Percentiles rank a stretch among this genome's conserved stretches.
Conservation (phyloP, 2,113 vertebrate genomes). For the Ictalurus furcatus region DNA sequence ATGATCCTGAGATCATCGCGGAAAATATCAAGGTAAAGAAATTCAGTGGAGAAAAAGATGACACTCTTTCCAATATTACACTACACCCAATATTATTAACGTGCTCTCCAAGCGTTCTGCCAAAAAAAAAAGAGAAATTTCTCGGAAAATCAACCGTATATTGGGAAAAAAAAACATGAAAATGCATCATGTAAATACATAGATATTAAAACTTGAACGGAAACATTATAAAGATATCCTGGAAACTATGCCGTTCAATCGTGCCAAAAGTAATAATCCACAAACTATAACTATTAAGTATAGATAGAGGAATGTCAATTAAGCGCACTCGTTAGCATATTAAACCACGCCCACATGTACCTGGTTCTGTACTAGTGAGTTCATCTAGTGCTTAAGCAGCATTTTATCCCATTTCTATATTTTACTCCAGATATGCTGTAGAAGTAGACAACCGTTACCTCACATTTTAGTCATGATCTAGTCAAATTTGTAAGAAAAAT, state of each 20-base stretch:
- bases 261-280: background rate
- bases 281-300: background rate
- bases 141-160: too few species aligned
- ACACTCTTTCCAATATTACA: background rate
- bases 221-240: background rate
- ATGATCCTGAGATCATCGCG: slow-evolving; percentile 82
- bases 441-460: background rate
- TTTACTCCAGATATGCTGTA: background rate
- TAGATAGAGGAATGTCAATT: background rate
- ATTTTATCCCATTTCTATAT: background rate
- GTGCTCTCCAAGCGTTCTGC: too few species aligned
- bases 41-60: background rate
- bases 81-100: too few species aligned
- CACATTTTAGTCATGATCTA: background rate
- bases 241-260: background rate
- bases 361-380: background rate
- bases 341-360: background rate
- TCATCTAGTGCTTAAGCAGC: background rate
- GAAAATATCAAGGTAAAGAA: slow-evolving; percentile 57
- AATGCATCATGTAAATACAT: background rate
- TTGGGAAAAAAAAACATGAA: background rate
- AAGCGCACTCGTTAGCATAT: background rate
- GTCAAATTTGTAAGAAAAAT: background rate
- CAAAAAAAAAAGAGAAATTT: too few species aligned
- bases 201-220: background rate